Percentiles rank a stretch among this genome's conserved stretches.
phyloP scores from a whole-genome alignment of 2,113 vertebrate genomes.

The Thymallus thymallus region DNA sequence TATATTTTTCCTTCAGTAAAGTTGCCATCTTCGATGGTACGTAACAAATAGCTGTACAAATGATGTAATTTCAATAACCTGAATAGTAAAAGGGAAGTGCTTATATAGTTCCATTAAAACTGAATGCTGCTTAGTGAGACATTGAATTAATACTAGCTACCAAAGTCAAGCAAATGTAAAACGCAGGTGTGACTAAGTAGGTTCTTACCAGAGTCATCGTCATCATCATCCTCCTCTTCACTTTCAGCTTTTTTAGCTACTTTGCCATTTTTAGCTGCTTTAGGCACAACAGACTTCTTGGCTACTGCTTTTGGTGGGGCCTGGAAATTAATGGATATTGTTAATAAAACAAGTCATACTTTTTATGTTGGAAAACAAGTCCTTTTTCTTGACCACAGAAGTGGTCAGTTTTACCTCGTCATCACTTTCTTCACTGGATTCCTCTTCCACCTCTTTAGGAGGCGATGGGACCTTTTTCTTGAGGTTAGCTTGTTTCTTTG shows the following conservation, averaged over 20 bases:
- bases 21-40: neutral
- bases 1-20: neutral
- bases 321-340: conserved; percentile 52
- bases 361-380: conserved; percentile 48
- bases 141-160: neutral
- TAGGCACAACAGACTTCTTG: conserved; percentile 59
- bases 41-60: neutral
- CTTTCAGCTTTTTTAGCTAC: conserved; percentile 71
- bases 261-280: conserved; percentile 71
- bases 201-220: conserved; percentile 63
- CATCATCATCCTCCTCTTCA: conserved; percentile 65
- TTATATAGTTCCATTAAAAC: too few relatives aligned
- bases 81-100: too few relatives aligned
- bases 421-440: conserved; percentile 80
- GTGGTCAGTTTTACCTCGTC: conserved; percentile 67
- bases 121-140: too few relatives aligned
- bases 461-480: conserved; percentile 91
- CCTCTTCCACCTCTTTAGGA: conserved; percentile 87
- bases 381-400: neutral
- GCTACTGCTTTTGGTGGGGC: conserved; percentile 55
- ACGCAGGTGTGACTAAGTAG: conserved; percentile 43
- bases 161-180: conserved; percentile 35
- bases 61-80: neutral
- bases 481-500: conserved; percentile 77
- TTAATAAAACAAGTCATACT: conserved; percentile 58